Conservation (phyloP, 1,140 invertebrate species). For the Lucilia sericata region DNA sequence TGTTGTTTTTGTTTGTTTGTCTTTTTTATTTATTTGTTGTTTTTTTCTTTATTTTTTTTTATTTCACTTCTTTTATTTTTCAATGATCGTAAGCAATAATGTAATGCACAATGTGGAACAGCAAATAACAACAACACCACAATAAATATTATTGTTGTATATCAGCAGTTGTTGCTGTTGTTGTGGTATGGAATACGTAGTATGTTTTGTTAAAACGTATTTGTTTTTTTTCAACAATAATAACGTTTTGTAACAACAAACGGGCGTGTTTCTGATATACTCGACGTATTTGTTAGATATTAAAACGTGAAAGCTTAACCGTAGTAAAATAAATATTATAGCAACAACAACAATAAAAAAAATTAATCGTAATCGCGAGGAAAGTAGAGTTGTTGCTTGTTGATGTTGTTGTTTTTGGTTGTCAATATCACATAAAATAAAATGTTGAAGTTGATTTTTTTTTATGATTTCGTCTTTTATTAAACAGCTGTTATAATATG, state of each 20-base stretch:
- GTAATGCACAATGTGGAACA: conserved; percentile 24
- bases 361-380: background rate
- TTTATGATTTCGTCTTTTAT: background rate
- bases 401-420: background rate
- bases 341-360: background rate
- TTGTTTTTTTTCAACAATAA: background rate
- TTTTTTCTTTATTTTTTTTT: too few relatives aligned
- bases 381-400: background rate
- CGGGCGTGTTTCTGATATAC: conserved; percentile 30
- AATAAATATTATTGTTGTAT: too few relatives aligned
- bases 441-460: background rate
- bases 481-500: background rate
- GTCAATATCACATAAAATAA: background rate
- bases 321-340: too few relatives aligned
- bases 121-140: background rate
- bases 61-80: too few relatives aligned
- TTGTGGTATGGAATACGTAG: background rate
- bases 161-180: background rate
- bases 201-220: background rate
- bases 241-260: conserved; percentile 41
- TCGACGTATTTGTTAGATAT: background rate
- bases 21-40: background rate
- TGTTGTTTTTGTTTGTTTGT: background rate
- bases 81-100: conserved; percentile 12
- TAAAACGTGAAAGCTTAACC: conserved; percentile 40